Percentiles rank a stretch among this genome's conserved stretches.
These are phyloP conservation scores for Chunga burmeisteri DNA, from an alignment of 2,113 vertebrate species.

Conservation along the genomic window DNA sequence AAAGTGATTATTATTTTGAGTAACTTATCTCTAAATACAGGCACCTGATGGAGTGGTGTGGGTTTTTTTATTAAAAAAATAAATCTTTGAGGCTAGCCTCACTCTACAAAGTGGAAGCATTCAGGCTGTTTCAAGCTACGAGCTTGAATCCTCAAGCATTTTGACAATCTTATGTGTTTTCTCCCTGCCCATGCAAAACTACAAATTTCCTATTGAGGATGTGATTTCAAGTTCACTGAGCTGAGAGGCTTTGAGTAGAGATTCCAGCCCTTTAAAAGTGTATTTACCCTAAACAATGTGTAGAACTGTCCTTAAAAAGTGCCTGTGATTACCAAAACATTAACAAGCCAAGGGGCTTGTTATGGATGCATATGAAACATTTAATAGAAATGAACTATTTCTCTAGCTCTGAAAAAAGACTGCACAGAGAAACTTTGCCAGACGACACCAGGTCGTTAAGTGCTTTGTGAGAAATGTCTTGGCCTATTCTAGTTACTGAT, in stretches of 20 bases:
- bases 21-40: neutral
- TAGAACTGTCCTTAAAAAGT: neutral
- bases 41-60: neutral
- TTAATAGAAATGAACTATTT: neutral
- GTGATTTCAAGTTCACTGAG: neutral
- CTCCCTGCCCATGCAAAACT: neutral
- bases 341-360: neutral
- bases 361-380: neutral
- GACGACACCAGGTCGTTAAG: constrained; percentile 46
- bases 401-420: neutral
- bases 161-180: neutral
- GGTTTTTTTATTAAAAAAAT: neutral
- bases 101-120: neutral
- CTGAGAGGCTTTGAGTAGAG: neutral
- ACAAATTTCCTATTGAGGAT: neutral
- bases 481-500: constrained; percentile 31
- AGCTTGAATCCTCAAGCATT: neutral
- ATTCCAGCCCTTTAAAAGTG: neutral
- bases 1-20: neutral
- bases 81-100: neutral
- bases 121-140: neutral
- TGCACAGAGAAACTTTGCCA: constrained; percentile 12
- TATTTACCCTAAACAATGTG: neutral
- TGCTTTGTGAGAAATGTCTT: constrained; percentile 60
- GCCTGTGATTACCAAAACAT: neutral